Evolutionary conservation across 2,113 vertebrate genomes (phyloP).

Genomic region (Choloepus hoffmanni): DNA sequence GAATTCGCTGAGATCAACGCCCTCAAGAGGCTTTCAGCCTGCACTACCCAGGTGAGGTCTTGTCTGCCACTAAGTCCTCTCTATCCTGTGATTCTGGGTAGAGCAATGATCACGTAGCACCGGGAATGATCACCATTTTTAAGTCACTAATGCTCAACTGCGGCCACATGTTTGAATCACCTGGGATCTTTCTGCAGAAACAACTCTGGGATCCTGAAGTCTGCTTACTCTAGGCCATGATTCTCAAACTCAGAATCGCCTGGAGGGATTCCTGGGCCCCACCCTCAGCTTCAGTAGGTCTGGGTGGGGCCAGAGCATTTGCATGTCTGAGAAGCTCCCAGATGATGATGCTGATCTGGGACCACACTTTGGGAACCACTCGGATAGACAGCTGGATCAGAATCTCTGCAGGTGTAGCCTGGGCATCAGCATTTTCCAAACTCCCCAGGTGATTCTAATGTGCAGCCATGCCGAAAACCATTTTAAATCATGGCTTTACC

Average conservation of each 20-base stretch:
- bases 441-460: not conserved
- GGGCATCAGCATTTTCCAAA: not conserved
- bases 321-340: not conserved
- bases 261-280: not conserved
- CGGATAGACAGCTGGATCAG: not conserved
- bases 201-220: not conserved
- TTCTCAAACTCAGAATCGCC: not conserved
- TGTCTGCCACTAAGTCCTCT: not conserved
- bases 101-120: not conserved
- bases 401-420: not conserved
- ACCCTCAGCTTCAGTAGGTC: not conserved
- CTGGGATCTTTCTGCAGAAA: not conserved
- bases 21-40: not conserved
- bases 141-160: not conserved
- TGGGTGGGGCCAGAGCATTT: not conserved
- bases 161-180: not conserved
- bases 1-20: fast-evolving
- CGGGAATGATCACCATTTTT: not conserved
- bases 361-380: too few relatives aligned
- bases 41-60: not conserved
- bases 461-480: not conserved
- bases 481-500: not conserved
- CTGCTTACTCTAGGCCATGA: not conserved
- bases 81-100: not conserved
- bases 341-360: not conserved